Base-by-base conservation (phyloP, 2,113 vertebrate genomes). In the Prietella phreatophila region DNA sequence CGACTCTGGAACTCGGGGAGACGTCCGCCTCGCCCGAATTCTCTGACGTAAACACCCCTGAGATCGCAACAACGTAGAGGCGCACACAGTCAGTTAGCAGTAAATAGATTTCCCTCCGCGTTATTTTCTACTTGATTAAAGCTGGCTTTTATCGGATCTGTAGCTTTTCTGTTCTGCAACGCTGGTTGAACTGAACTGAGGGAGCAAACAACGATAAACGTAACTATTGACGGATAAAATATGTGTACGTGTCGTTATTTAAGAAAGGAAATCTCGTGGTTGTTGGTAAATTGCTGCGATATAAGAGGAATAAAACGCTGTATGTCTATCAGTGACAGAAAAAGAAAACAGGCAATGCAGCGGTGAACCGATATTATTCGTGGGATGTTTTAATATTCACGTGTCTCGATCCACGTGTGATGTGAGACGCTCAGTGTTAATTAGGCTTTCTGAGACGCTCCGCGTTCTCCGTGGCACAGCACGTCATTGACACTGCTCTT, bases 391-490 rank as follows among this genome's bases (percentile, higher is more conserved):
- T 27, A 27, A 63, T 0, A n/a, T 27, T 27, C 61, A 63, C 63
- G n/a, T 11, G 27, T 30, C 63, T 65, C 13, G 7, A 65, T 4
- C 27, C 27, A 69, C 30, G 15, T 71, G 33, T 0, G 0, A 47
- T 5, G 42, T 6, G 42, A 85, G 88, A 25, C 39, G 25, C 88
- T 82, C 60, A 50, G 90, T 90, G 92, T 93, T 94, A 92, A 94
- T 93, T 56, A 92, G 90, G 85, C 90, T 87, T 91, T 91, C 88
- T 88, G 88, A 90, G 90, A 89, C 86, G 84, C 75, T 89, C 88
- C 91, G 65, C 87, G 83, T 88, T 88, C 90, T 90, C 85, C 85
- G 75, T 94, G 92, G 93, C 92, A 94, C 92, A 93, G 93, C 93
- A 93, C 88, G 91, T 94, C 93, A 92, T 92, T 89, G 92, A 88